These are phyloP conservation scores for Carollia perspicillata DNA, from an alignment of 2,113 vertebrate species.

Conservation along the genomic window DNA sequence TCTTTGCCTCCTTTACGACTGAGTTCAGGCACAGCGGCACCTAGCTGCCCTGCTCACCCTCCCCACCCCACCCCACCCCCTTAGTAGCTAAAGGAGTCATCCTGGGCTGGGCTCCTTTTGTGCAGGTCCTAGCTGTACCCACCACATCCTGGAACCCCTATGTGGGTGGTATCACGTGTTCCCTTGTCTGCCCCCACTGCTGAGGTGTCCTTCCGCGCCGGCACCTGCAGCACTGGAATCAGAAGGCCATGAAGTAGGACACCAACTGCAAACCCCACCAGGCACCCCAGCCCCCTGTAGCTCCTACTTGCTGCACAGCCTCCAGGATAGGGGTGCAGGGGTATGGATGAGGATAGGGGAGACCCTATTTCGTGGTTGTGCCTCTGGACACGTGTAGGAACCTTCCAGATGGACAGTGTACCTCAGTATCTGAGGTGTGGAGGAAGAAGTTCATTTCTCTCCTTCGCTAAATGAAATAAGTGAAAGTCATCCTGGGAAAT, in stretches of 20 bases:
- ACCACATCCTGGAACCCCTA: background rate
- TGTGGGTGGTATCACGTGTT: background rate
- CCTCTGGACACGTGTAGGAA: background rate
- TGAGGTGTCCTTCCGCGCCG: background rate
- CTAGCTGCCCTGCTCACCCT: background rate
- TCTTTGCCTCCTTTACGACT: background rate
- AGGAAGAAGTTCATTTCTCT: background rate
- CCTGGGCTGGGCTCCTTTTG: background rate
- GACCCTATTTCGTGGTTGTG: background rate
- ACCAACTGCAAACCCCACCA: background rate
- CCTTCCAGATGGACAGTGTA: background rate
- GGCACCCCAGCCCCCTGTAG: background rate
- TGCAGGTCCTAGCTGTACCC: background rate
- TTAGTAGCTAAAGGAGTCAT: background rate
- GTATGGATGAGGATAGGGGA: background rate
- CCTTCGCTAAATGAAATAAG: background rate
- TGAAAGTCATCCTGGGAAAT: background rate
- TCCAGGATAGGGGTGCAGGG: too few relatives aligned
- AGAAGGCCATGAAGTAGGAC: background rate
- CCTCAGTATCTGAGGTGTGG: background rate
- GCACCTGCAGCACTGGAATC: background rate
- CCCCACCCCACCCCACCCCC: rapidly evolving
- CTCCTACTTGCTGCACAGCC: too few relatives aligned
- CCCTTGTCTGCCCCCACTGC: background rate
- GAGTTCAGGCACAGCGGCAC: background rate